Conservation (phyloP, 2,797 vertebrate genomes). For the Pangasius larnaudii region DNA sequence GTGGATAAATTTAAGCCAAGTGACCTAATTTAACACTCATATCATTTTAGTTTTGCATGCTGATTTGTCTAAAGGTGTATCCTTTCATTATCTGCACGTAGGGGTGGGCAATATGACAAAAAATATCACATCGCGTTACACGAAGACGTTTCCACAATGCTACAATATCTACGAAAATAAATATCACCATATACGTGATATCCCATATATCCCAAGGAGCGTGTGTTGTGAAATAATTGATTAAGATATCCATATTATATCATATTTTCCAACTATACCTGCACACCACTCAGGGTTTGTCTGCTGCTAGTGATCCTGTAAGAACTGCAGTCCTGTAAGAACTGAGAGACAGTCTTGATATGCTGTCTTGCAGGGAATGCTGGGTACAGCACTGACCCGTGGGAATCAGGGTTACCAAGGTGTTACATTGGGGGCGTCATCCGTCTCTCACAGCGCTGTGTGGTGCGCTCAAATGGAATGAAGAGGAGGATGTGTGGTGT, state of each 20-base stretch:
- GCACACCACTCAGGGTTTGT: background rate
- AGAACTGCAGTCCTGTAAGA: background rate
- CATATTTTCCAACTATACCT: background rate
- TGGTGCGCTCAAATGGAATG: background rate
- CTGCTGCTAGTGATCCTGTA: background rate
- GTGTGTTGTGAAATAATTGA: background rate
- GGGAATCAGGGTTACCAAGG: background rate
- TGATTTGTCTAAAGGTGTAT: background rate
- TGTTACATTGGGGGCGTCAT: conserved; percentile 2
- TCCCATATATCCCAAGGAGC: background rate
- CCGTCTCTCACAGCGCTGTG: conserved; percentile 6
- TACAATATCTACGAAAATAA: background rate
- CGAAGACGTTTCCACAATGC: background rate
- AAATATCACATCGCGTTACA: background rate
- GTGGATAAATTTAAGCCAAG: background rate
- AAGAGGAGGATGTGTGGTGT: background rate
- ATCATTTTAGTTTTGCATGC: background rate
- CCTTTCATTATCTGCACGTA: background rate
- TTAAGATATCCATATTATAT: background rate
- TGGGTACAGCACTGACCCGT: conserved; percentile 31
- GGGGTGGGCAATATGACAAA: background rate
- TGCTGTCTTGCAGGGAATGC: conserved; percentile 8
- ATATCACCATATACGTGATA: background rate
- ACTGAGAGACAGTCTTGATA: background rate
- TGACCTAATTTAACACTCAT: background rate